Percentiles rank a stretch among this genome's conserved stretches.
phyloP scores from a whole-genome alignment of 2,113 vertebrate genomes.

The Lophotis ruficrista region DNA sequence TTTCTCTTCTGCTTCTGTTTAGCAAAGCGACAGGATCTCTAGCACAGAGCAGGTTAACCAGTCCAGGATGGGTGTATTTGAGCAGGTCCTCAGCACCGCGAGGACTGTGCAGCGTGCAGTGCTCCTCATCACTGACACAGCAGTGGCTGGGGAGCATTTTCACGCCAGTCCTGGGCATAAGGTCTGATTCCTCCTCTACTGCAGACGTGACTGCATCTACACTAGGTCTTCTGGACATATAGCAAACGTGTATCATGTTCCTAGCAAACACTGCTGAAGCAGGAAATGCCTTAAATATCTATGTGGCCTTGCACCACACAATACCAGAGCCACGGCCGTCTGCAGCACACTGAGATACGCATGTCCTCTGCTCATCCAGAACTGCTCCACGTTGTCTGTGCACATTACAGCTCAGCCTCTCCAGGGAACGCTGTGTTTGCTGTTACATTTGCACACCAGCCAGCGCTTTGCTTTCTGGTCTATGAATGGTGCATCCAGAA shows the following conservation, averaged over 20 bases:
- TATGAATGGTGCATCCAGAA: conserved; percentile 11
- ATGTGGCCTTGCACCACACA: not conserved
- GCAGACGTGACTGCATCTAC: not conserved
- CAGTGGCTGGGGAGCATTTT: fast-evolving
- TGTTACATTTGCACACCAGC: not conserved
- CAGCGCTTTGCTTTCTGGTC: conserved; percentile 22
- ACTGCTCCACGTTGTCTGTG: not conserved
- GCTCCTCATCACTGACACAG: not conserved
- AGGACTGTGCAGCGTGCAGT: not conserved
- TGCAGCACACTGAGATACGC: not conserved
- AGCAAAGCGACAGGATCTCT: not conserved
- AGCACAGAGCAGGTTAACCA: not conserved
- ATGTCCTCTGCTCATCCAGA: conserved; percentile 3
- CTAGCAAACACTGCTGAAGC: not conserved
- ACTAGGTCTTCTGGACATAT: not conserved
- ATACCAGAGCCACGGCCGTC: not conserved
- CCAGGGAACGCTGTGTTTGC: not conserved
- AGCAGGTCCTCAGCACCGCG: not conserved
- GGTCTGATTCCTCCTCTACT: not conserved
- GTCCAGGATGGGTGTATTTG: not conserved
- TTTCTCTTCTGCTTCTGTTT: not conserved
- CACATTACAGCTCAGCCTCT: conserved; percentile 7
- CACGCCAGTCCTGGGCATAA: not conserved
- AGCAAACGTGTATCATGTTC: not conserved
- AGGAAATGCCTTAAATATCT: not conserved